Evolutionary conservation across 2,113 vertebrate species (phyloP).

Genomic region (Neomonachus schauinslandi): DNA sequence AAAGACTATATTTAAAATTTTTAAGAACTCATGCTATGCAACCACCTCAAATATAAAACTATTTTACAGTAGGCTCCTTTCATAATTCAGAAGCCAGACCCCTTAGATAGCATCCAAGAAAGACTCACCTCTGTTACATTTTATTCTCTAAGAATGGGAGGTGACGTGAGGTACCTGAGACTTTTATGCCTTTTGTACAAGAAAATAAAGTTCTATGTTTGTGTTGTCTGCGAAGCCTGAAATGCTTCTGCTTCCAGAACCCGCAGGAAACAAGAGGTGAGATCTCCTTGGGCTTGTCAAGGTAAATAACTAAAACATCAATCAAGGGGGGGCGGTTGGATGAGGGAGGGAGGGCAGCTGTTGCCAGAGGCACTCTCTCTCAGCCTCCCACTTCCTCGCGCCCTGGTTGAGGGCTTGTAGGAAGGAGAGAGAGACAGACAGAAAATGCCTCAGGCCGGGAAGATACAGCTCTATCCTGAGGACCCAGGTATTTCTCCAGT

Average conservation of each 20-base stretch:
- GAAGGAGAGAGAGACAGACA: neutral
- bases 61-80: neutral
- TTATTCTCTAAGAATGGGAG: neutral
- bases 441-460: neutral
- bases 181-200: neutral
- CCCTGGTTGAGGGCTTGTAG: neutral
- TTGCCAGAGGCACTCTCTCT: neutral
- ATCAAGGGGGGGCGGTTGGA: neutral
- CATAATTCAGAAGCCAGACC: slow-evolving; percentile 41
- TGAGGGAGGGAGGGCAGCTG: neutral
- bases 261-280: neutral
- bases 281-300: slow-evolving; percentile 9
- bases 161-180: neutral
- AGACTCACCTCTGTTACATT: neutral
- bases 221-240: neutral
- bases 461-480: neutral
- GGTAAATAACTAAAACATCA: slow-evolving; percentile 34
- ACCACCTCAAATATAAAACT: slow-evolving; percentile 22
- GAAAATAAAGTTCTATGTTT: slow-evolving; percentile 33
- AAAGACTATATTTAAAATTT: slow-evolving; percentile 41
- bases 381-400: neutral
- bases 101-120: neutral
- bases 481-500: neutral
- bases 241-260: slow-evolving; percentile 14
- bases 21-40: slow-evolving; percentile 15